Evolutionary conservation across 2,888 invertebrate genomes (phyloP), one percentile per base, ranked within the genome.

Genomic region (Drosophila percnosoma): DNA sequence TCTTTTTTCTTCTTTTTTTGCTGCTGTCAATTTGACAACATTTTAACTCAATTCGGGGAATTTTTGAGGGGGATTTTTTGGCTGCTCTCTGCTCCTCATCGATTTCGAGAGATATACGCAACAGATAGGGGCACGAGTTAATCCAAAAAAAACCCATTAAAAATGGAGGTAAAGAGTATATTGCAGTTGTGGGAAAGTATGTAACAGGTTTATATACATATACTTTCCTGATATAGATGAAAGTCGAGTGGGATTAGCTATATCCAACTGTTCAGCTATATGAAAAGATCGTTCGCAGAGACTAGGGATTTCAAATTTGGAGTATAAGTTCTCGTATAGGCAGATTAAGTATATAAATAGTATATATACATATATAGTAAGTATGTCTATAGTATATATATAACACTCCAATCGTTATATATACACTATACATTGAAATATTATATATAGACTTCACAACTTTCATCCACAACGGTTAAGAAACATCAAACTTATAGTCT

Each of bases 11-110:
- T 24, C 15, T 45, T 24, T 61, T 68, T 59, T 58, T 27, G 27
- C 0, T 55, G 54, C 54, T 58, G 57, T 64, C 55, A 82, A 83
- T 80, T 73, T 75, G 70, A 68, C 55, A 21, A 57, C 27, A 27
- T 49, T 15, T 53, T 5, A 1, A 21, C 15, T 49, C 45, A 60
- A 65, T 63, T 53, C 78, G 57, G 62, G 18, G 54, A 38, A 68
- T 54, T 55, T 68, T 21, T 15, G 4, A 29, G 21, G 49, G 13
- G 49, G 49, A 45, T 45, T 45, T 45, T 45, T 45, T 45, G 11
- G 21, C 11, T 21, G 31, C 31, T 42, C 1, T 21, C 21, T 13
- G 42, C 21, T 21, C 1, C 24, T 7, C 45, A 15, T 24, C 45
- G 21, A 45, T 45, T 45, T 8, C 15, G 15, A 15, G 8, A 24